phyloP scores from a whole-genome alignment of 2,113 vertebrate genomes.

The Mobula hypostoma region DNA sequence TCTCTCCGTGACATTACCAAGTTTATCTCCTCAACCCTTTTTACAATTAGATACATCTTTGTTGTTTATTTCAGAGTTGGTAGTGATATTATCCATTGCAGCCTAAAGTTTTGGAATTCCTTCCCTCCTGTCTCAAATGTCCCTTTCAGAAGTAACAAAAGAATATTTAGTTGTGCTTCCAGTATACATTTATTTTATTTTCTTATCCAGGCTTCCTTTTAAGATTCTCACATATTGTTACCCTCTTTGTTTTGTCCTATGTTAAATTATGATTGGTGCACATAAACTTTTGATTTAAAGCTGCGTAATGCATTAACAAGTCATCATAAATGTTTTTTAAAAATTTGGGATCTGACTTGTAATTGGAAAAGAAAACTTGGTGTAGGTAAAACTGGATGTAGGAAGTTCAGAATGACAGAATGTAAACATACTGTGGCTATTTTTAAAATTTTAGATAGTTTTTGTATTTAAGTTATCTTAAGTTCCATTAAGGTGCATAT shows the following conservation, averaged over 20 bases:
- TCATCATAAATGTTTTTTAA: background rate
- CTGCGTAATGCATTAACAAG: too few relatives aligned
- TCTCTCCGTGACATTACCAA: background rate
- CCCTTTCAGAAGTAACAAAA: background rate
- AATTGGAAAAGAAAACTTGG: background rate
- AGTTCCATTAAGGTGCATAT: constrained; percentile 38
- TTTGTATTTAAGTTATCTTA: background rate
- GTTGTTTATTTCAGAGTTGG: background rate
- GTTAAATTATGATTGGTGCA: background rate
- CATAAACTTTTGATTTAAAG: background rate
- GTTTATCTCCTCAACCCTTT: background rate
- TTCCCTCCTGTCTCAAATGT: background rate
- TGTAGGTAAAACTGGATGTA: background rate
- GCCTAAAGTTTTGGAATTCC: background rate
- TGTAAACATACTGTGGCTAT: background rate
- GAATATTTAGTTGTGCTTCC: background rate
- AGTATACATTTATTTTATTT: background rate
- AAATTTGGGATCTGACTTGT: background rate
- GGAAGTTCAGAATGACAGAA: background rate
- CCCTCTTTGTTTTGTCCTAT: background rate
- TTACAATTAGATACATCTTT: background rate
- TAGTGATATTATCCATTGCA: background rate
- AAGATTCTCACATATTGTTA: too few relatives aligned
- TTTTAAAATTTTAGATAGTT: background rate
- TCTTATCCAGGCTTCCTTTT: background rate